Percentiles rank a stretch among this genome's conserved stretches.
phyloP scores from a whole-genome alignment of 2,888 invertebrate species.

The Hemaris fuciformis region DNA sequence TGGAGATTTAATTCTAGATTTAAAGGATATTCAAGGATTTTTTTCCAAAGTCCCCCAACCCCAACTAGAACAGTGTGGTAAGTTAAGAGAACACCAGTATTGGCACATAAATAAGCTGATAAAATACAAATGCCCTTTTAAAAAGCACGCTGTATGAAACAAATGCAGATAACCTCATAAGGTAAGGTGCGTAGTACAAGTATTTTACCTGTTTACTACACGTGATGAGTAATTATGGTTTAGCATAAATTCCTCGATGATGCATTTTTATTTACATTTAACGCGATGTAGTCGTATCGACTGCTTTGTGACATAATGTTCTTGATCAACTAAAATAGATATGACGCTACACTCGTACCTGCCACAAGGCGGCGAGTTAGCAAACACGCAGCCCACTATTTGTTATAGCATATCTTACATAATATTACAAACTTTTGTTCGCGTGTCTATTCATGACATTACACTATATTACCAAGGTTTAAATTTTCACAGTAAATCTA shows the following conservation, averaged over 20 bases:
- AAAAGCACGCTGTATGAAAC: no score
- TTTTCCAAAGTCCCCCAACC: no score
- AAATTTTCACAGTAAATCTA: no score
- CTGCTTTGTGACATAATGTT: not conserved
- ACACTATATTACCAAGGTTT: no score
- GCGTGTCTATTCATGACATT: not conserved
- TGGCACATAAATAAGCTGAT: no score
- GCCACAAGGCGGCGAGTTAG: not conserved
- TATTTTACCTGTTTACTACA: not conserved
- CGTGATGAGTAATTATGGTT: not conserved
- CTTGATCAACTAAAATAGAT: not conserved
- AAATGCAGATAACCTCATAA: no score
- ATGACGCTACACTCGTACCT: not conserved
- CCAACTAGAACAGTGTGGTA: no score
- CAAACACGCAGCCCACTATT: not conserved
- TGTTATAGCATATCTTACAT: not conserved
- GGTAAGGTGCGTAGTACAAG: no score
- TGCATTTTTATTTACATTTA: not conserved
- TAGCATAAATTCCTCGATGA: conserved; percentile 2
- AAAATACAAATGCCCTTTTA: not conserved
- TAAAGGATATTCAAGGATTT: no score
- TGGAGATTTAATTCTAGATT: no score
- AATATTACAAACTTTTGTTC: not conserved
- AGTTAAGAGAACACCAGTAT: no score
- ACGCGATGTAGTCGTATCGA: not conserved